Evolutionary conservation across 1,140 invertebrate genomes (phyloP), one percentile per base, ranked within the genome.

Genomic region (Acromyrmex echinatior): DNA sequence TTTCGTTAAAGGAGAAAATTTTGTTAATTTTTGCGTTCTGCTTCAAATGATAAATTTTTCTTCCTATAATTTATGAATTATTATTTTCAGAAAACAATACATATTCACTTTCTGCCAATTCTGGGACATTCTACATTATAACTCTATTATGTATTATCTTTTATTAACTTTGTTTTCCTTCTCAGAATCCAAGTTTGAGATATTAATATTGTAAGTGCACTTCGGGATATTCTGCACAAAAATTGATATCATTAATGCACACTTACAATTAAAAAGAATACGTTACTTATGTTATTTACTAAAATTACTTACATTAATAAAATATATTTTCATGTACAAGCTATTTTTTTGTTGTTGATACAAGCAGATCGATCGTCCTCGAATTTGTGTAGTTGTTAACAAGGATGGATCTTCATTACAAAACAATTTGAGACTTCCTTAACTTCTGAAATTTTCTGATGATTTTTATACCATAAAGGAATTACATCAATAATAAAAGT

Each of bases 341-440:
- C 39, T 70, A 21, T 49, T 70, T 25, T 70, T 70, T 51, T 70
- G 51, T 70, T 21, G 2, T 51, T 70, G 5, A 51, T 70, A 51
- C 14, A 28, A 70, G 21, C 21, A 21, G 39, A 51, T 70, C 66
- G 66, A 70, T 70, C 39, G 66, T 70, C 66, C 39, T 70, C 39
- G 66, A 70, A 12, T 70, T 70, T 70, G 66, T 70, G 21, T 21
- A 35, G 3, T 70, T 14, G 45, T 70, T 70, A 51, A 39, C 66
- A 70, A 39, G 66, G 66, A 0, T 39, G 66, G 66, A 51, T 70
- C 39, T 51, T 70, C 5, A 25, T 6, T n/a, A 51, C 39, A 70
- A 51, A 70, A 70, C 0, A 18, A 51, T 70, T 70, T 70, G 25
- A 70, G 21, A 21, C 21, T 21, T 21, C 21, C 21, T 21, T 21